Percentiles rank a stretch among this genome's conserved stretches.
Evolutionary conservation across 2,888 invertebrate species (phyloP).

Genomic region (Epinotia brunnichana): DNA sequence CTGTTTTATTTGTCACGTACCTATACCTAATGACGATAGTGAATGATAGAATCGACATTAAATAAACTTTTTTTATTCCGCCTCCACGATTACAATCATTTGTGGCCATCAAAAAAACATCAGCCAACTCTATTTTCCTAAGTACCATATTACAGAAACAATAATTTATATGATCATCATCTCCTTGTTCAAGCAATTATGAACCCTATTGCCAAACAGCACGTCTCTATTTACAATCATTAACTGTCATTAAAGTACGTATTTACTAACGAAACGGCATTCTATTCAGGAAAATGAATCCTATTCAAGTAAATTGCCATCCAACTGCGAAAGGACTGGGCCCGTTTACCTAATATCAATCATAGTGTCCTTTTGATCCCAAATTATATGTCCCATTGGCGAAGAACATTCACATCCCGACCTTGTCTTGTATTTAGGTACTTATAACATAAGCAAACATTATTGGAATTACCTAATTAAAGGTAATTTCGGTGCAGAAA

Average conservation of each 20-base stretch:
- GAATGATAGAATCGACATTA: too few relatives aligned
- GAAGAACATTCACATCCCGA: neutral
- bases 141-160: too few relatives aligned
- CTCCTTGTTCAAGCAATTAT: neutral
- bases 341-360: slow-evolving; percentile 31
- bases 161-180: neutral
- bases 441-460: too few relatives aligned
- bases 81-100: too few relatives aligned
- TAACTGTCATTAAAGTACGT: slow-evolving; percentile 18
- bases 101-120: too few relatives aligned
- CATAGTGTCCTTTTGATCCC: slow-evolving; percentile 33
- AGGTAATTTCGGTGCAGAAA: too few relatives aligned
- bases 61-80: too few relatives aligned
- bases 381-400: slow-evolving; percentile 14
- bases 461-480: too few relatives aligned
- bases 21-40: too few relatives aligned
- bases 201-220: neutral
- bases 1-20: too few relatives aligned
- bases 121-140: too few relatives aligned
- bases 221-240: slow-evolving; percentile 6
- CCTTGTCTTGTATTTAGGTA: neutral
- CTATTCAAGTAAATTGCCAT: slow-evolving; percentile 14
- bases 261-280: slow-evolving; percentile 14
- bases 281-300: slow-evolving; percentile 25
- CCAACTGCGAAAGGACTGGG: slow-evolving; percentile 5